Evolutionary conservation across 2,797 vertebrate genomes (phyloP).

Genomic region (Emydoidea blandingii): DNA sequence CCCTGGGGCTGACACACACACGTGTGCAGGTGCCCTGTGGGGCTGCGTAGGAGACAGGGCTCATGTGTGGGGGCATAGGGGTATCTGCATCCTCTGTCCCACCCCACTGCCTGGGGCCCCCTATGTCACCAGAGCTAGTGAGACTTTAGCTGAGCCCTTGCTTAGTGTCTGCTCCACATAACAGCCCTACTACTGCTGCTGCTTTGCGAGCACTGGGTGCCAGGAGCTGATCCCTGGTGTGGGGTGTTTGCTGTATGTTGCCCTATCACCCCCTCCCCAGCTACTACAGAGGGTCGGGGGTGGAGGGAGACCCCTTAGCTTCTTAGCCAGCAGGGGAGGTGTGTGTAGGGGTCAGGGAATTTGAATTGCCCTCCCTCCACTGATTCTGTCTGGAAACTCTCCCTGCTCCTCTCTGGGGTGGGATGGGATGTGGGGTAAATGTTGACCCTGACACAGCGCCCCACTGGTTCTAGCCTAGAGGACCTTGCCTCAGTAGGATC

Average conservation of each 20-base stretch:
- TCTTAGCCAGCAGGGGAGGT: not conserved
- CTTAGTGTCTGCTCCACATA: not conserved
- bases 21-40: not conserved
- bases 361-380: too few relatives aligned
- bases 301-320: not conserved
- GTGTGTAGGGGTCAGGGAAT: not conserved
- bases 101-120: not conserved
- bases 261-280: not conserved
- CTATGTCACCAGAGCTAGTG: not conserved
- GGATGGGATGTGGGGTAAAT: not conserved
- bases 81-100: not conserved
- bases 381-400: not conserved
- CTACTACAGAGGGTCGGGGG: not conserved
- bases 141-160: not conserved
- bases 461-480: not conserved
- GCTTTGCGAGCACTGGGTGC: not conserved
- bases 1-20: not conserved
- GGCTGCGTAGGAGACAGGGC: not conserved
- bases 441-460: not conserved
- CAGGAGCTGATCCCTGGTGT: not conserved
- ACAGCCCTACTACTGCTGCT: not conserved
- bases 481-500: not conserved
- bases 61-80: not conserved
- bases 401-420: not conserved
- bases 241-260: not conserved